Conservation (phyloP, 30 jellyfish, hydroid and myxozoan species). For the Sanderia malayensis region DNA sequence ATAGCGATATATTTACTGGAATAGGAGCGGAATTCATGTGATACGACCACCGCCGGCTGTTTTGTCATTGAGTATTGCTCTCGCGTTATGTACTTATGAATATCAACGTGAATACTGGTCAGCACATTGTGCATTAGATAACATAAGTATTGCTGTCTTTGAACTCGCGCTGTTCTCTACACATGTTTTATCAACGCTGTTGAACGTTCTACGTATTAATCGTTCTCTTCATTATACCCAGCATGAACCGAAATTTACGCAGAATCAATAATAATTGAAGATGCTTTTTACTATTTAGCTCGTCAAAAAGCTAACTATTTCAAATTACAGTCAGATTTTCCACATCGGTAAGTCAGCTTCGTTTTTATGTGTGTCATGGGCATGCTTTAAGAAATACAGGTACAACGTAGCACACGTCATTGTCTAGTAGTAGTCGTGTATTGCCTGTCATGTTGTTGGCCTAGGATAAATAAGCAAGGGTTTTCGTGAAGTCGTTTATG, state of each 20-base stretch:
- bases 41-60: neutral
- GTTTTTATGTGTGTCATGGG: no score
- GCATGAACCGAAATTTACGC: slow-evolving; percentile 42
- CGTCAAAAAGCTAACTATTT: no score
- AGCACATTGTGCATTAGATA: neutral
- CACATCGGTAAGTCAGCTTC: no score
- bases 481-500: no score
- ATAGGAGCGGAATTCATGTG: neutral
- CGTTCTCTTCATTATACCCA: slow-evolving; percentile 10
- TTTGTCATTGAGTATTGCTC: neutral
- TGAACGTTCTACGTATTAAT: slow-evolving; percentile 22
- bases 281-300: no score
- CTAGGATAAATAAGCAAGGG: no score
- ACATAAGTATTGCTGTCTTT: slow-evolving; percentile 28
- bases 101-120: neutral
- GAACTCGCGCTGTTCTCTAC: slow-evolving; percentile 14
- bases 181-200: slow-evolving; percentile 34
- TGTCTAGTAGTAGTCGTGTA: no score
- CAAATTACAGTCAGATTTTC: no score
- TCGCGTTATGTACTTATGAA: neutral
- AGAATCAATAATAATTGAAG: no score
- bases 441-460: no score
- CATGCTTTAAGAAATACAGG: no score
- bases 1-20: neutral
- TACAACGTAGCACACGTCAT: no score